Evolutionary conservation across 2,113 vertebrate genomes (phyloP).

Genomic region (Irena cyanogastra): DNA sequence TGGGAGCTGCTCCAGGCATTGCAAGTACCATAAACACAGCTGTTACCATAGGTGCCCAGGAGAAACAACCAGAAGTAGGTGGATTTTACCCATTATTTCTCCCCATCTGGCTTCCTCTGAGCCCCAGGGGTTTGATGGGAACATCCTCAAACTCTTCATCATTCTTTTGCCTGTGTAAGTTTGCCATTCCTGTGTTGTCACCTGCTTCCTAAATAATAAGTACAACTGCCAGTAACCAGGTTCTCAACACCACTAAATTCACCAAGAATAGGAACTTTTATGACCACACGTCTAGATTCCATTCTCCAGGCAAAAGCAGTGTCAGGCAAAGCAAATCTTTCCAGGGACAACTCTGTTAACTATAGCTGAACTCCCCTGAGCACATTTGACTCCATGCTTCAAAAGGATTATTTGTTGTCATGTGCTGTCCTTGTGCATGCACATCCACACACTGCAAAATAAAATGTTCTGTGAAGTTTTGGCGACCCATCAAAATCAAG

Average conservation of each 20-base stretch:
- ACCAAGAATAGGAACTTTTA: not conserved
- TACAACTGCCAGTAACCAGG: not conserved
- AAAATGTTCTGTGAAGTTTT: slow-evolving; percentile 46
- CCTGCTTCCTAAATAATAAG: not conserved
- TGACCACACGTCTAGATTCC: not conserved
- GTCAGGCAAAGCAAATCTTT: not conserved
- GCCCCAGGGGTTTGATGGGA: not conserved
- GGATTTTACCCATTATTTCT: not conserved
- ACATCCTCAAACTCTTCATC: not conserved
- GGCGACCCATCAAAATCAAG: slow-evolving; percentile 38
- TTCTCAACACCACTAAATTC: not conserved
- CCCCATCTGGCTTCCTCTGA: not conserved
- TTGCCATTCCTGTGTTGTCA: not conserved
- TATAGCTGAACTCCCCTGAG: not conserved
- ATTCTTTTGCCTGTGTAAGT: not conserved
- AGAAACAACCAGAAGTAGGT: not conserved
- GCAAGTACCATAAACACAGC: rapidly evolving
- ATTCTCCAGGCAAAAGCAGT: not conserved
- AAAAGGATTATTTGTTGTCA: not conserved
- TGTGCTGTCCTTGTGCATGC: not conserved
- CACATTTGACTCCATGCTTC: not conserved
- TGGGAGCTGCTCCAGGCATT: not conserved
- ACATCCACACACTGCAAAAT: slow-evolving; percentile 20
- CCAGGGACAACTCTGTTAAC: not conserved
- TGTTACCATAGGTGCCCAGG: not conserved